Evolutionary conservation across 2,113 vertebrate species (phyloP).

Genomic region (Dromas ardeola): DNA sequence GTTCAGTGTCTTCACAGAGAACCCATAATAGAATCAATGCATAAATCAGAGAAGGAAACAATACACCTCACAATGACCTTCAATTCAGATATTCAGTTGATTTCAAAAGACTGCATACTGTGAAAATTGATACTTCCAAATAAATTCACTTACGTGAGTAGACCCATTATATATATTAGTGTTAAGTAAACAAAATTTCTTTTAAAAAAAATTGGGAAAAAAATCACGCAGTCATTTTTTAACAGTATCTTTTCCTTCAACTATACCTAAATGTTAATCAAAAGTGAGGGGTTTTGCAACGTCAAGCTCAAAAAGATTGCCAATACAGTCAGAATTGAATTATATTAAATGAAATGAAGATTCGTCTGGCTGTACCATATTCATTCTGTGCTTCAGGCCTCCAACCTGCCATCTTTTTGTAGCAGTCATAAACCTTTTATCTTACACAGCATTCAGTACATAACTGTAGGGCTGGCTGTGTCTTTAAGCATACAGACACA

Average conservation of each 20-base stretch:
- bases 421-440: neutral
- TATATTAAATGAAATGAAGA: neutral
- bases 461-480: neutral
- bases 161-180: neutral
- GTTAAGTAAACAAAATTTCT: neutral
- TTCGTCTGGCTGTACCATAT: neutral
- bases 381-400: neutral
- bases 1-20: neutral
- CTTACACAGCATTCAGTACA: neutral
- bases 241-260: neutral
- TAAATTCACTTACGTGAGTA: neutral
- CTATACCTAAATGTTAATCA: neutral
- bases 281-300: neutral
- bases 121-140: neutral
- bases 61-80: neutral
- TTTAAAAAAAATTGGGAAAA: neutral
- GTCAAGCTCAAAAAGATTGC: neutral
- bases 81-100: neutral
- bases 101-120: neutral
- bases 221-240: neutral
- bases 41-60: neutral
- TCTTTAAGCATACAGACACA: neutral
- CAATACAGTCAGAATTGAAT: neutral
- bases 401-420: neutral
- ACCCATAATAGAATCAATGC: neutral